A percentile compares a stretch with the other conserved stretches of the same genome.
Conservation (phyloP, 2,888 invertebrate genomes). For the Octodonta nipae region DNA sequence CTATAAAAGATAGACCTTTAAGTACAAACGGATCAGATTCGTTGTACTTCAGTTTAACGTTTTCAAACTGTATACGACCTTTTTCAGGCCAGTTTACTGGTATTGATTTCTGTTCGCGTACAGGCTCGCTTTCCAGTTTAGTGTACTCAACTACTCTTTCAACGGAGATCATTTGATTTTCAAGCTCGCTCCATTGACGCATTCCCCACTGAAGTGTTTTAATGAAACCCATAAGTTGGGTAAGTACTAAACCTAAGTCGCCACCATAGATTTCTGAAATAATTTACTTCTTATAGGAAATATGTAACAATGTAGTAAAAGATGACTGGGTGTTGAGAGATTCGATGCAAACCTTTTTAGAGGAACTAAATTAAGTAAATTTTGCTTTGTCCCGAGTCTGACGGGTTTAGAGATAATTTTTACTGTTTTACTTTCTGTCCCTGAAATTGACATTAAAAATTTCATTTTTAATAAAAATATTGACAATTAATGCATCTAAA, state of each 20-base stretch:
- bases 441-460: too few relatives aligned
- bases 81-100: constrained; percentile 60
- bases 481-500: too few relatives aligned
- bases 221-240: constrained; percentile 58
- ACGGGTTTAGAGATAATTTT: too few relatives aligned
- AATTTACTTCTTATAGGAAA: too few relatives aligned
- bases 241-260: constrained; percentile 66
- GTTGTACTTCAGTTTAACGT: constrained; percentile 59
- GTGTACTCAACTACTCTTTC: constrained; percentile 26
- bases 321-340: too few relatives aligned
- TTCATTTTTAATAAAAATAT: too few relatives aligned
- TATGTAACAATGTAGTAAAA: too few relatives aligned
- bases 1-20: constrained; percentile 51
- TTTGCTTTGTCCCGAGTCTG: too few relatives aligned
- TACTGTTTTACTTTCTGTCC: too few relatives aligned
- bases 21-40: constrained; percentile 60
- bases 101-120: constrained; percentile 31
- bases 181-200: constrained; percentile 73
- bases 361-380: too few relatives aligned
- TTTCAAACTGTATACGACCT: constrained; percentile 54
- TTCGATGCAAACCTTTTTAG: too few relatives aligned
- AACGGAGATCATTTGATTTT: constrained; percentile 43
- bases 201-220: constrained; percentile 51
- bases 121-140: constrained; percentile 23
- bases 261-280: constrained; percentile 52